phyloP scores from a whole-genome alignment of 2,113 vertebrate genomes.

The Riparia riparia region DNA sequence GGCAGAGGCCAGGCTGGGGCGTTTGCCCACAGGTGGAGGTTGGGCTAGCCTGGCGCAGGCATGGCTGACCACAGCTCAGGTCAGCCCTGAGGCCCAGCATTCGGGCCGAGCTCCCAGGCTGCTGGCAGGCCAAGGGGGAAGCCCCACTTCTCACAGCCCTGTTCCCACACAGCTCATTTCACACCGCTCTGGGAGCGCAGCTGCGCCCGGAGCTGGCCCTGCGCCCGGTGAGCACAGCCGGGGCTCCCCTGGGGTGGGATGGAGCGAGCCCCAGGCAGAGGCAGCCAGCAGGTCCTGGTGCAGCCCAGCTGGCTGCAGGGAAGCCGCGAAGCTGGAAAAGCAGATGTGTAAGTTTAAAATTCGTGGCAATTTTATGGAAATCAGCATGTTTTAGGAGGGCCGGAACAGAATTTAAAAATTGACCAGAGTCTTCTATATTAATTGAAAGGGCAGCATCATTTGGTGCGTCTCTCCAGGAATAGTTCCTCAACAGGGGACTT shows the following conservation, averaged over 20 bases:
- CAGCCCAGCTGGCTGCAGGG: background rate
- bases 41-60: background rate
- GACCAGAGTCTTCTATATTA: background rate
- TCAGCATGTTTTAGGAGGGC: background rate
- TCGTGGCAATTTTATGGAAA: background rate
- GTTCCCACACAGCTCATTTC: background rate
- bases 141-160: background rate
- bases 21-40: background rate
- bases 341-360: background rate
- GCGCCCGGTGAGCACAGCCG: accelerated
- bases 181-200: background rate
- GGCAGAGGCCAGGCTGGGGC: background rate
- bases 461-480: background rate
- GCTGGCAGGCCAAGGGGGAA: background rate
- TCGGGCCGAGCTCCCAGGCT: background rate
- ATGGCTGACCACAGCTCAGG: background rate
- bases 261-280: background rate
- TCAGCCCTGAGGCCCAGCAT: background rate
- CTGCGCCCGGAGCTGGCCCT: background rate
- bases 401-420: accelerated
- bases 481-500: background rate
- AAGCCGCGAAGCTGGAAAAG: accelerated
- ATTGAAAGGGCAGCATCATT: background rate
- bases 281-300: background rate
- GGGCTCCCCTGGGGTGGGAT: background rate